Evolutionary conservation across 2,113 vertebrate species (phyloP), one percentile per base, ranked within the genome.

Genomic region (Zosterops borbonicus): DNA sequence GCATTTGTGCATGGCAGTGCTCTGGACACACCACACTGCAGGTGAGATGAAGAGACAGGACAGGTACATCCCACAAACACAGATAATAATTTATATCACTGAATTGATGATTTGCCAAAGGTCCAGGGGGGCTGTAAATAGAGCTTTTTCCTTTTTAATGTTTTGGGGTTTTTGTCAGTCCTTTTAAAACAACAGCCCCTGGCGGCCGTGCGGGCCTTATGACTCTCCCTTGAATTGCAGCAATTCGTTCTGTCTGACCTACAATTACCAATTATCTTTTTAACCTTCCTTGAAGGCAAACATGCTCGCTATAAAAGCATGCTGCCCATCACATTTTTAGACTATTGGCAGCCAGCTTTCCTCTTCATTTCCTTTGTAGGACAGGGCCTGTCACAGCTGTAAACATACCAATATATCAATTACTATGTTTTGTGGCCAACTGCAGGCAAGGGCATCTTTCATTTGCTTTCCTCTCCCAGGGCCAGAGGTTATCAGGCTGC

Each of bases 241-340:
- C 89, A 94, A 94, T 94, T 93, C 3, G 8, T 94, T 96, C 73
- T 95, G 83, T 93, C 91, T 96, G 95, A 96, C 95, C 95, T 96
- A 79, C 91, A 83, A 67, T 92, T 87, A 93, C 77, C 95, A 92
- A 85, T 95, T 95, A 74, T 93, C 78, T 96, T 64, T 92, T 78
- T 95, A 96, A 96, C 96, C 92, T 95, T 87, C 96, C 94, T 95
- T 79, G 87, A 77, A 96, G 94, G 95, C 96, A 95, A 95, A 95
- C 89, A 94, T 2, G 4, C 78, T 95, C 2, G 0, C 89, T 92
- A 9, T 94, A 88, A 96, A 95, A 95, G 91, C 89, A 89, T 46
- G 82, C 88, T 75, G 68, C 46, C 95, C 92, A 55, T 96, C 79
- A 88, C 85, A 88, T 83, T 94, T 93, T 94, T 73, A 76, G 75